Percentiles rank a stretch among this genome's conserved stretches.
These are phyloP conservation scores for Jordanella pulchra DNA, from an alignment of 2,797 vertebrate genomes.

Conservation along the genomic window DNA sequence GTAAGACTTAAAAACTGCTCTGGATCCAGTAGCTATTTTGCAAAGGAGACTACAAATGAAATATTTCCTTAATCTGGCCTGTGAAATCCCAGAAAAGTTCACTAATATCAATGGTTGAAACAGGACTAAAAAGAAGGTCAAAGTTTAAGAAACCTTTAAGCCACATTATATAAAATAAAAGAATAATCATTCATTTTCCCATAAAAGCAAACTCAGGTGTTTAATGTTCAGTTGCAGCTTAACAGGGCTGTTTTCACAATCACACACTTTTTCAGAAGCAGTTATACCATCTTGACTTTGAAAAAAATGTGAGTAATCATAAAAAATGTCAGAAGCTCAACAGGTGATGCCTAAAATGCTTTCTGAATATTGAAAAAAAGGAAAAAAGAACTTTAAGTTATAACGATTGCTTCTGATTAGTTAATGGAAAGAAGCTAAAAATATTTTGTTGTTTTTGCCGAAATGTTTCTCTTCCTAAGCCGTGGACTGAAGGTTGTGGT, in stretches of 20 bases:
- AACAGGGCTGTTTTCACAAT: no score
- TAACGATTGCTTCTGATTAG: neutral
- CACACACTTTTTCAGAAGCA: neutral
- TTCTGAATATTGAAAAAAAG: no score
- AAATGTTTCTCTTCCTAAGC: neutral
- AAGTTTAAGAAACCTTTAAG: no score
- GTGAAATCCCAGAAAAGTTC: neutral
- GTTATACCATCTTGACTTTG: neutral
- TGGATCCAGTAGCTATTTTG: neutral
- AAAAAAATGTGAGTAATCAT: neutral
- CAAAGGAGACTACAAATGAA: neutral
- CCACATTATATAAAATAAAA: no score
- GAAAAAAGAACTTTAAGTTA: no score
- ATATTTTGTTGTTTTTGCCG: neutral
- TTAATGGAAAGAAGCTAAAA: neutral
- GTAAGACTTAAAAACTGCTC: neutral
- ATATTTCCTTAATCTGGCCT: neutral
- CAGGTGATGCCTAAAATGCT: neutral
- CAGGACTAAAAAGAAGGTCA: no score
- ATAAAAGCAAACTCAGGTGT: no score
- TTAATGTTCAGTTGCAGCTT: no score
- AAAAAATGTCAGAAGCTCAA: no score
- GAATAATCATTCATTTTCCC: no score
- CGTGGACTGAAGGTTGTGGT: no score
- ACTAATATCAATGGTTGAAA: neutral